Base-by-base conservation (phyloP, 2,113 vertebrate species). In the Lathamus discolor region DNA sequence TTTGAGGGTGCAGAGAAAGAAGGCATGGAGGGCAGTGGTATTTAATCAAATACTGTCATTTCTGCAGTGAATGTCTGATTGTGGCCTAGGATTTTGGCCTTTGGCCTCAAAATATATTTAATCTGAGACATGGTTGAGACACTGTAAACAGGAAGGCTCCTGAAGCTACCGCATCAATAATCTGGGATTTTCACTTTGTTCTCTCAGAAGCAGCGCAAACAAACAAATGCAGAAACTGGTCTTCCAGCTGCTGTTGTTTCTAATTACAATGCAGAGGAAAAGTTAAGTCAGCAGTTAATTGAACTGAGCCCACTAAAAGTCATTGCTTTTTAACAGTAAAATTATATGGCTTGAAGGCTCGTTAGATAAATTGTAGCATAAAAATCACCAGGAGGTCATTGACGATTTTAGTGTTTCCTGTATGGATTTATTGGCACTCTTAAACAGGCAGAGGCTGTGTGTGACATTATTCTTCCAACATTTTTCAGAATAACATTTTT, bases 221-320 rank as follows among this genome's bases (percentile, higher is more conserved):
- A 91, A 92, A 78, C 61, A 86, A 92, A 92, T 22, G 33, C 57
- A 87, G n/a, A 92, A 92, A 49, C 41, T 33, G n/a, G 48, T 88
- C 80, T 82, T 84, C 54, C 52, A 93, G 48, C 22, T 86, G 57
- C 29, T 5, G 8, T 81, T 95, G 62, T n/a, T 97, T 90, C 86
- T 84, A 88, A 84, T 79, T 88, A 82, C 29, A 92, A 81, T 1
- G 13, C 57, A 86, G 62, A 92, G 31, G 49, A 75, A 82, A 83
- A 95, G 33, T 86, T 81, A 85, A 92, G 44, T 82, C 73, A 72
- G 76, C 55, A 91, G n/a, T 79, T 94, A 91, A 86, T 49, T 86
- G 48, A 94, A 92, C 14, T 9, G 37, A 92, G n/a, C 59, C 75
- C 68, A 59, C 63, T 91, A 84, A 84, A 86, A 92, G 66, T 67